These are phyloP conservation scores for Oscheius sp. DNA, from an alignment of 1,140 invertebrate species.

Conservation along the genomic window DNA sequence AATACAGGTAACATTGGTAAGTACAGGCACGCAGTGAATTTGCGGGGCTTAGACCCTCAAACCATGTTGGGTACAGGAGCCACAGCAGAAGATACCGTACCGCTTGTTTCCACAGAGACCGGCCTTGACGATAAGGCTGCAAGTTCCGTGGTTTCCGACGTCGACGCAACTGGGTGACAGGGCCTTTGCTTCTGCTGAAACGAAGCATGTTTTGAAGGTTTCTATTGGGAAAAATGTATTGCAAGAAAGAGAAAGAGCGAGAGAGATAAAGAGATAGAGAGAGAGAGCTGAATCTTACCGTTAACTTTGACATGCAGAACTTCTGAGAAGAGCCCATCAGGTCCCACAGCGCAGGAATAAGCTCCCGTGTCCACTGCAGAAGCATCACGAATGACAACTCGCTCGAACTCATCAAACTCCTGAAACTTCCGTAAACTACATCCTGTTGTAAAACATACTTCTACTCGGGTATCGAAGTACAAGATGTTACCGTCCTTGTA, in stretches of 20 bases:
- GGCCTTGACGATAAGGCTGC: constrained; percentile 22
- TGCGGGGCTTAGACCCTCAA: not conserved
- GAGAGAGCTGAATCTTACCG: no score
- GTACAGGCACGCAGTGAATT: not conserved
- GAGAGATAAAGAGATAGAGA: not conserved
- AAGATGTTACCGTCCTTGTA: constrained; percentile 34
- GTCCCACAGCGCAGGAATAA: constrained; percentile 12
- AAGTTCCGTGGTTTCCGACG: constrained; percentile 17
- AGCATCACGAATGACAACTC: constrained; percentile 9
- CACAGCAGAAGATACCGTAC: constrained; percentile 83
- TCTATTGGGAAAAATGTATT: not conserved
- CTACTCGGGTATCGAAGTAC: constrained; percentile 14
- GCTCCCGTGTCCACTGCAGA: not conserved
- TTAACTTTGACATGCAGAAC: constrained; percentile 16
- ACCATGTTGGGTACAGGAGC: constrained; percentile 38
- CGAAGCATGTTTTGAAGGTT: not conserved
- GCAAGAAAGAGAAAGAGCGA: not conserved
- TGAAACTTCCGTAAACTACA: not conserved
- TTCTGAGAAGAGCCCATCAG: constrained; percentile 15
- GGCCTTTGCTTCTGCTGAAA: not conserved
- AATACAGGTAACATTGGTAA: not conserved
- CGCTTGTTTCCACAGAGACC: constrained; percentile 32
- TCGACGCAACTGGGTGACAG: constrained; percentile 7
- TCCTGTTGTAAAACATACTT: constrained; percentile 11
- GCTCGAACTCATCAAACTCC: not conserved